These are phyloP conservation scores for Sylvilagus floridanus DNA, from an alignment of 2,797 vertebrate genomes.

Conservation along the genomic window DNA sequence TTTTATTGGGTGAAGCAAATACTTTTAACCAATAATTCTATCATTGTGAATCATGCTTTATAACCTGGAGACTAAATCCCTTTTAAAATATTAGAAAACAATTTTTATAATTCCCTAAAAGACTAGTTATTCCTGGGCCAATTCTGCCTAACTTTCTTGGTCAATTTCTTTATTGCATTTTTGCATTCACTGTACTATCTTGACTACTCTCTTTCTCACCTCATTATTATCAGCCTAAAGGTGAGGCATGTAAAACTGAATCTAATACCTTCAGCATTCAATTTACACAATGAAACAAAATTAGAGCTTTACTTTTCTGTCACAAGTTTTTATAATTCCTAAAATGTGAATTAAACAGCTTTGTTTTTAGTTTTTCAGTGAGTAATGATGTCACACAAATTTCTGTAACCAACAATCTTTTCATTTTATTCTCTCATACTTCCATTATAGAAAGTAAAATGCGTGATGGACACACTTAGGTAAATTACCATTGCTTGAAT, in stretches of 20 bases:
- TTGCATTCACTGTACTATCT: background rate
- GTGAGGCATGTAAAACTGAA: background rate
- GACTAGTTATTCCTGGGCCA: background rate
- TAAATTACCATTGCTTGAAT: background rate
- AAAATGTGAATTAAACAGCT: background rate
- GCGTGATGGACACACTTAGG: background rate
- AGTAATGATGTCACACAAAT: background rate
- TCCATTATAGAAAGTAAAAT: background rate
- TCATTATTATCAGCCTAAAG: background rate
- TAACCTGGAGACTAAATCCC: background rate
- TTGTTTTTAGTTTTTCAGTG: background rate
- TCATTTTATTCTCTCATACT: background rate
- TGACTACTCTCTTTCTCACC: background rate
- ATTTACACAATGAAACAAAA: background rate
- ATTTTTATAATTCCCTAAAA: background rate
- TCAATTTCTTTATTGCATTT: background rate
- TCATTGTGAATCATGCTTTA: background rate
- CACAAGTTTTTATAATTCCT: background rate
- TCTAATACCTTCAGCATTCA: background rate
- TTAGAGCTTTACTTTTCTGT: background rate
- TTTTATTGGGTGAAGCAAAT: background rate
- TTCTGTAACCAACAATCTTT: background rate
- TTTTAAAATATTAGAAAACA: background rate
- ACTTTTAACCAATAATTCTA: background rate
- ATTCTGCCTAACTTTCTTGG: background rate